phyloP scores from a whole-genome alignment of 2,113 vertebrate genomes.

The Trichechus manatus region DNA sequence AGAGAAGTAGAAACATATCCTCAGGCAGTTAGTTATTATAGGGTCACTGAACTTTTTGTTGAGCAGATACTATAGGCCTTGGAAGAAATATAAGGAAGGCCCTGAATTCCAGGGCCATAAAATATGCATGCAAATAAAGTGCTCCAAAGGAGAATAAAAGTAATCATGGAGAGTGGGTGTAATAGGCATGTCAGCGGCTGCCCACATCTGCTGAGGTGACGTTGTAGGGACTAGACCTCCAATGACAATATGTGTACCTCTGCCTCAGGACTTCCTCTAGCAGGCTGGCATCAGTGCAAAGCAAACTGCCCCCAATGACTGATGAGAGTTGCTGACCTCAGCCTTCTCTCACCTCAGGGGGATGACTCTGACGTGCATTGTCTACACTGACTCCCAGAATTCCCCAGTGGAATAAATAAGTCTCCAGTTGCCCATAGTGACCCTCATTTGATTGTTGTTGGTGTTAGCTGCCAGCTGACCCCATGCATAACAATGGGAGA shows the following conservation, averaged over 20 bases:
- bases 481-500: background rate
- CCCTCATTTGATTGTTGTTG: background rate
- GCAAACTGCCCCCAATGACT: background rate
- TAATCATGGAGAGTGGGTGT: too few species aligned
- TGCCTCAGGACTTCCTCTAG: background rate
- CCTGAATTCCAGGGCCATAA: background rate
- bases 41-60: background rate
- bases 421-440: background rate
- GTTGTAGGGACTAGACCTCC: background rate
- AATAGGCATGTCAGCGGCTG: background rate
- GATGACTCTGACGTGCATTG: accelerated
- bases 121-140: background rate
- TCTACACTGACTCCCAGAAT: background rate
- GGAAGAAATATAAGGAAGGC: background rate
- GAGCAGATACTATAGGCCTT: background rate
- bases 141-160: background rate
- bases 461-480: background rate
- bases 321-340: background rate
- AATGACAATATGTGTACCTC: background rate
- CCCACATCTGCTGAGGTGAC: background rate
- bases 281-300: background rate
- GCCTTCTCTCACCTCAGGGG: accelerated
- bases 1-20: background rate
- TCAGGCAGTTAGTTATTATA: background rate
- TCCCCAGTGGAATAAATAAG: background rate